These are phyloP conservation scores for Arothron firmamentum DNA, from an alignment of 2,113 vertebrate genomes.

Conservation along the genomic window DNA sequence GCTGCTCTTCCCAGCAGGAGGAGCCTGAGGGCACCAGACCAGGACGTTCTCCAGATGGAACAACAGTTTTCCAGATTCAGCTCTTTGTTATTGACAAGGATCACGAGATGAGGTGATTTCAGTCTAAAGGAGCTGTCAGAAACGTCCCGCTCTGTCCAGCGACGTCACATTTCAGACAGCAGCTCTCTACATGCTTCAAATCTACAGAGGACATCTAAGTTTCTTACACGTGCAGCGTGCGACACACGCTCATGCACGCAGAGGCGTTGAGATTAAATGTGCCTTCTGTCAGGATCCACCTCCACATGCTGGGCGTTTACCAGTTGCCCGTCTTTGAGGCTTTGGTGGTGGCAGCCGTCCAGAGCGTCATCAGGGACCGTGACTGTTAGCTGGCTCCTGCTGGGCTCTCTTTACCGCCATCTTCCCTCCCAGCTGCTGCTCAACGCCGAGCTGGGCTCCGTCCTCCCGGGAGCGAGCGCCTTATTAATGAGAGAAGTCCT, in stretches of 20 bases:
- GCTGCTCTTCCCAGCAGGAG: conserved; percentile 11
- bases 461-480: conserved; percentile 63
- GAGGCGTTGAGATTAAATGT: no score
- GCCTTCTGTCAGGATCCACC: background rate
- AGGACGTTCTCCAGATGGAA: conserved; percentile 29
- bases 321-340: background rate
- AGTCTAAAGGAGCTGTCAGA: background rate
- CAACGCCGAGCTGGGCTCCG: conserved; percentile 48
- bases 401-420: conserved; percentile 22
- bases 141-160: background rate
- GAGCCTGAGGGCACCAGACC: background rate
- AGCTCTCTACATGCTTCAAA: no score
- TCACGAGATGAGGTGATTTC: conserved; percentile 79
- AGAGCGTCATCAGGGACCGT: conserved; percentile 27
- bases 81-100: conserved; percentile 81
- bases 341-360: conserved; percentile 30
- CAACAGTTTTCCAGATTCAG: conserved; percentile 79
- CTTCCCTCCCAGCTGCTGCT: conserved; percentile 69
- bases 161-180: no score
- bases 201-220: no score
- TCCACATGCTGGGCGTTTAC: no score
- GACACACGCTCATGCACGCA: no score
- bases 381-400: conserved; percentile 63
- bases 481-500: conserved; percentile 69
- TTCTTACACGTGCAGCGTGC: no score